Percentiles rank a stretch among this genome's conserved stretches.
These are phyloP conservation scores for Trypoxylus dichotomus DNA, from an alignment of 1,140 invertebrate species.

Conservation along the genomic window DNA sequence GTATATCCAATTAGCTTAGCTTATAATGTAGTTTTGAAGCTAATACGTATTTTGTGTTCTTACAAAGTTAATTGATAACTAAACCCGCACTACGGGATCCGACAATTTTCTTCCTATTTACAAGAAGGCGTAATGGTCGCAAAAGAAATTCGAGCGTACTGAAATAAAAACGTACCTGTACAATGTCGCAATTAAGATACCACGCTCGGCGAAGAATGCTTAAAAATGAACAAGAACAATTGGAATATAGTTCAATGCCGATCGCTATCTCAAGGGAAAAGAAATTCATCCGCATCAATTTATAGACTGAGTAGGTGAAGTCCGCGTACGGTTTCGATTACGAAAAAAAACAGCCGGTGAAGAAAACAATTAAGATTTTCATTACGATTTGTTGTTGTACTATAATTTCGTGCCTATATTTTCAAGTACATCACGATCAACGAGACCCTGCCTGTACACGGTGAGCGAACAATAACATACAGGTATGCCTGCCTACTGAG, in stretches of 20 bases:
- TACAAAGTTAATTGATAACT: too few relatives aligned
- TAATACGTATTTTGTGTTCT: too few relatives aligned
- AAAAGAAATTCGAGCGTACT: not conserved
- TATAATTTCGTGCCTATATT: constrained; percentile 23
- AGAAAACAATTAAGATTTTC: constrained; percentile 26
- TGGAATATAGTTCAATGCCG: constrained; percentile 21
- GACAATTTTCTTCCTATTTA: not conserved
- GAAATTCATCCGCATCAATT: constrained; percentile 1
- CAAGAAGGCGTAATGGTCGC: not conserved
- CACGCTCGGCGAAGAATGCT: not conserved
- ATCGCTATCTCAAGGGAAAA: not conserved
- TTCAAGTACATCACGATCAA: constrained; percentile 11
- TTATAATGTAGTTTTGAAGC: too few relatives aligned
- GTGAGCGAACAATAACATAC: not conserved
- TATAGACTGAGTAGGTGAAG: constrained; percentile 13
- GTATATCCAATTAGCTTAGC: too few relatives aligned
- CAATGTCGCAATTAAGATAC: not conserved
- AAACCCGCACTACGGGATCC: too few relatives aligned
- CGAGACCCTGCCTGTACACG: not conserved
- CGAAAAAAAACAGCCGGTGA: not conserved
- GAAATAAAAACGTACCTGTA: not conserved
- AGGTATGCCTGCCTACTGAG: constrained; percentile 1
- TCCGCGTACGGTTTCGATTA: constrained; percentile 1
- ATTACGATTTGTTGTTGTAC: constrained; percentile 18
- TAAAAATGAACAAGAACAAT: constrained; percentile 10